Evolutionary conservation across 2,797 vertebrate species (phyloP).

Genomic region (Oryzias dopingdopingensis): DNA sequence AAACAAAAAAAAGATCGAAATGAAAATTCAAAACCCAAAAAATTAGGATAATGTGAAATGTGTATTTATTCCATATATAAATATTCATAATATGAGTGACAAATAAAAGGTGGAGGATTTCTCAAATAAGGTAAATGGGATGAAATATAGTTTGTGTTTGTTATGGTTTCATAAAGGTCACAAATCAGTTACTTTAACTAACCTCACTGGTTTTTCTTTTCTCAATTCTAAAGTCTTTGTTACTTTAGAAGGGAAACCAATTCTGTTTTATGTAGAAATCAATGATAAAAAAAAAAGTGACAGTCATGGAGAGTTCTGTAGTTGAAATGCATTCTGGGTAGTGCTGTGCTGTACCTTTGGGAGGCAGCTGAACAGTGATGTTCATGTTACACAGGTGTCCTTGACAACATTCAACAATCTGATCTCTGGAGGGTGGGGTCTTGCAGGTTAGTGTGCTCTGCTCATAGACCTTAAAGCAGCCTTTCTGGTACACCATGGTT

Average conservation of each 20-base stretch:
- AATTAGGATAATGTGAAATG: too few species aligned
- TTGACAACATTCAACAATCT: constrained; percentile 94
- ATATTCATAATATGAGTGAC: too few species aligned
- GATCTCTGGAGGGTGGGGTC: constrained; percentile 91
- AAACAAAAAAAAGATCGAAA: too few species aligned
- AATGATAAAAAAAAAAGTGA: constrained; percentile 13
- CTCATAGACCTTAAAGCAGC: constrained; percentile 93
- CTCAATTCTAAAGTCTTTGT: not conserved
- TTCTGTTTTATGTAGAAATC: not conserved
- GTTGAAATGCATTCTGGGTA: constrained; percentile 6
- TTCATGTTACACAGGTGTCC: constrained; percentile 95
- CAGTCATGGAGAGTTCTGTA: constrained; percentile 4
- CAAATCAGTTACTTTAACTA: too few species aligned
- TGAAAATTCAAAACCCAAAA: too few species aligned
- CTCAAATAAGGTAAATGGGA: too few species aligned
- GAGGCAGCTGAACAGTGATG: constrained; percentile 81
- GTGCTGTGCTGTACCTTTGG: constrained; percentile 65
- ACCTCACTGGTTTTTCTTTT: too few species aligned
- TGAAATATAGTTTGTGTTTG: too few species aligned
- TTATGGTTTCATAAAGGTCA: too few species aligned
- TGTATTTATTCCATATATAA: too few species aligned
- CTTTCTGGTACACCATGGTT: constrained; percentile 87
- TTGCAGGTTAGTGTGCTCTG: constrained; percentile 94
- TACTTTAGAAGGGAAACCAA: not conserved
- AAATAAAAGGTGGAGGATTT: too few species aligned